phyloP scores from a whole-genome alignment of 2,797 vertebrate genomes.

The Cuculus canorus region DNA sequence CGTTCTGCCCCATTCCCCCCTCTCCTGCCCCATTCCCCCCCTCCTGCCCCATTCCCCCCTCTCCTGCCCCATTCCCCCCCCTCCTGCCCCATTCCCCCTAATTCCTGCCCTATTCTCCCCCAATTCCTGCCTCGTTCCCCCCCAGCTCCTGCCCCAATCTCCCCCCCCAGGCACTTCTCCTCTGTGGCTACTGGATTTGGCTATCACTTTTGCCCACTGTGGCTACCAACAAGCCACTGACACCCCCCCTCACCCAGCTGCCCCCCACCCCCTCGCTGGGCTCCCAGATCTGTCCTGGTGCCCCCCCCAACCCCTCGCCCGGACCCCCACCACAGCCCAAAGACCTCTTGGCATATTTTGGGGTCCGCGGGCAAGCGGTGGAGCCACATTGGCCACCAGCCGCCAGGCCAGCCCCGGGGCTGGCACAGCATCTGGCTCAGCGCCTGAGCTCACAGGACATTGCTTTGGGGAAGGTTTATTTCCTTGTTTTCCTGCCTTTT shows the following conservation, averaged over 20 bases:
- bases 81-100: too few species aligned
- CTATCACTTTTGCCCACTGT: too few species aligned
- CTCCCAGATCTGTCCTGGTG: not conserved
- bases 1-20: too few species aligned
- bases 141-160: too few species aligned
- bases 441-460: not conserved
- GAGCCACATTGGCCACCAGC: not conserved
- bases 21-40: too few species aligned
- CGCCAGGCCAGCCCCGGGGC: not conserved
- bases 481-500: slow-evolving; percentile 19
- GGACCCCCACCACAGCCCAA: not conserved
- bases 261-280: not conserved
- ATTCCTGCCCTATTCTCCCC: too few species aligned
- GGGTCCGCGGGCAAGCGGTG: not conserved
- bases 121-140: too few species aligned
- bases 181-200: too few species aligned
- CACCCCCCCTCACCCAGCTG: too few species aligned
- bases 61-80: too few species aligned
- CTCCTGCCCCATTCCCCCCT: not conserved
- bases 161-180: too few species aligned
- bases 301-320: too few species aligned
- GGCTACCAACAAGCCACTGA: not conserved
- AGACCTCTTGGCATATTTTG: not conserved
- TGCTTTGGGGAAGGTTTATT: not conserved
- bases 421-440: not conserved